Evolutionary conservation across 2,113 vertebrate species (phyloP).

Genomic region (Oenanthe melanoleuca): DNA sequence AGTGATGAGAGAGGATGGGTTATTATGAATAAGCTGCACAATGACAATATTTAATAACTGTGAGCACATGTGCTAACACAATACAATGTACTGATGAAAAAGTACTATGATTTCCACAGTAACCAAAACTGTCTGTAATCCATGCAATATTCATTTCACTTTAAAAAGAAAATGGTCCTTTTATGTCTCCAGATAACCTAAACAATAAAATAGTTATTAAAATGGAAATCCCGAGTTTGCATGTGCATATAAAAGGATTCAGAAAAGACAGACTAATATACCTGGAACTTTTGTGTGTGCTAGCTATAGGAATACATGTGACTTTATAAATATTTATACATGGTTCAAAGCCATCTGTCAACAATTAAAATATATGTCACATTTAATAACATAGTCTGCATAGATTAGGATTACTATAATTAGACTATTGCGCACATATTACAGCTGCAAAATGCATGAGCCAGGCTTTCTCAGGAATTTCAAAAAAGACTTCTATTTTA

Average conservation of each 20-base stretch:
- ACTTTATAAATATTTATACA: slow-evolving; percentile 61
- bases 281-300: not conserved
- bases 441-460: slow-evolving; percentile 49
- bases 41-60: not conserved
- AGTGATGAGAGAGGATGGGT: not conserved
- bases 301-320: not conserved
- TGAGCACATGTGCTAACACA: not conserved
- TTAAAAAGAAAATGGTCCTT: not conserved
- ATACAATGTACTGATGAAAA: not conserved
- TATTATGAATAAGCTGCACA: not conserved
- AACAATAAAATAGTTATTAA: not conserved
- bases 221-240: not conserved
- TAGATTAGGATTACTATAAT: slow-evolving; percentile 66
- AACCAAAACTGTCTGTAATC: not conserved
- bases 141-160: not conserved
- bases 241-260: not conserved
- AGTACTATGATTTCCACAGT: not conserved
- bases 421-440: slow-evolving; percentile 31
- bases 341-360: slow-evolving; percentile 59
- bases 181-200: not conserved
- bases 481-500: not conserved
- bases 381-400: slow-evolving; percentile 26
- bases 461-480: slow-evolving; percentile 34
- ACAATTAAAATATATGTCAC: slow-evolving; percentile 64
- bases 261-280: not conserved